A percentile compares a stretch with the other conserved stretches of the same genome.
These are phyloP conservation scores for Tholera decimalis DNA, from an alignment of 2,888 invertebrate genomes.

Conservation along the genomic window DNA sequence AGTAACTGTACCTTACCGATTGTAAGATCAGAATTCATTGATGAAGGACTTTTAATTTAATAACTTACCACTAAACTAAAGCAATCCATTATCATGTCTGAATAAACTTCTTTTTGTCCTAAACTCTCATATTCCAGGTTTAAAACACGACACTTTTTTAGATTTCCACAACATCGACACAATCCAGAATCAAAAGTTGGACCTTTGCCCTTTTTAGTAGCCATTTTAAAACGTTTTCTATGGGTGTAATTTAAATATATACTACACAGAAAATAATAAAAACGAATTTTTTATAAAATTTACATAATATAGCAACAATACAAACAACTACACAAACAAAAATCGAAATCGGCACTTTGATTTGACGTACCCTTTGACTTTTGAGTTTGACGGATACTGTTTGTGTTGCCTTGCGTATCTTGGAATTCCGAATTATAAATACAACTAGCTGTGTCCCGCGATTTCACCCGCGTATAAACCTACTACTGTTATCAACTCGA, in stretches of 20 bases:
- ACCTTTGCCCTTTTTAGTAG: constrained; percentile 74
- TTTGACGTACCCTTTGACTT: no score
- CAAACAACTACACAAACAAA: constrained; percentile 2
- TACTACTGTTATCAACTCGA: no score
- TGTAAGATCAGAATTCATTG: background rate
- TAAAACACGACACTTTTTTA: constrained; percentile 84
- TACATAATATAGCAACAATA: no score
- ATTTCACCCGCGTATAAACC: no score
- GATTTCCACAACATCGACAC: constrained; percentile 84
- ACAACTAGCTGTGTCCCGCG: no score
- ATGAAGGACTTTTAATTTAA: background rate
- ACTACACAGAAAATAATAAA: background rate
- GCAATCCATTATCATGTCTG: constrained; percentile 87
- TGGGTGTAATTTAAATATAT: background rate
- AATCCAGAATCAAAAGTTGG: constrained; percentile 83
- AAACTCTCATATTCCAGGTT: constrained; percentile 84
- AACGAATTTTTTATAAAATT: background rate
- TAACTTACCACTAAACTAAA: constrained; percentile 83
- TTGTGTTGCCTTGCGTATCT: no score
- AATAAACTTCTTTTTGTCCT: constrained; percentile 83
- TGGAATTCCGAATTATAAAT: no score
- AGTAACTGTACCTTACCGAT: no score
- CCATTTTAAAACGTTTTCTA: constrained; percentile 69
- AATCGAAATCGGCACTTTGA: constrained; percentile 12
- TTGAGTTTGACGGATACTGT: no score